These are phyloP conservation scores for Oscheius myriophilus DNA, from an alignment of 2,888 invertebrate species.

Conservation along the genomic window DNA sequence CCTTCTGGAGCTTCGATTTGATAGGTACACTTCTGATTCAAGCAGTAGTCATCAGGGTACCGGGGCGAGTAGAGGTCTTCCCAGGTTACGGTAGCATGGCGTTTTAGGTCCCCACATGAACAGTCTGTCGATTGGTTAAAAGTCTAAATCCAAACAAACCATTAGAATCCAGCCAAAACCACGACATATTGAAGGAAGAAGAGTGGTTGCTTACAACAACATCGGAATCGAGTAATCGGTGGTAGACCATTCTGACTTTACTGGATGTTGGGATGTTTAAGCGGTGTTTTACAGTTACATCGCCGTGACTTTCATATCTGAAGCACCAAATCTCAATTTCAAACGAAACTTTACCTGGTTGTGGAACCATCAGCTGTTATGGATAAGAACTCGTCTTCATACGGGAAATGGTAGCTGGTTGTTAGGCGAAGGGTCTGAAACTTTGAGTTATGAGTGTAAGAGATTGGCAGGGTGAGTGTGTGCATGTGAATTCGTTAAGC, in stretches of 20 bases:
- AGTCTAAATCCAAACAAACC: background rate
- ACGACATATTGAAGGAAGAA: constrained; percentile 8
- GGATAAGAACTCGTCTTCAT: constrained; percentile 1
- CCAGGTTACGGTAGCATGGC: background rate
- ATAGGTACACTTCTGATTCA: constrained; percentile 5
- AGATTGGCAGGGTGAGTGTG: too few species aligned
- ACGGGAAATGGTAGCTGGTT: background rate
- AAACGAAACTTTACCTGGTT: background rate
- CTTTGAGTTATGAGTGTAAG: too few species aligned
- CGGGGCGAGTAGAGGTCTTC: constrained; percentile 16
- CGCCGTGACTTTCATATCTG: background rate
- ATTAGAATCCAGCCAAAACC: background rate
- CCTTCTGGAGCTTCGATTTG: constrained; percentile 15
- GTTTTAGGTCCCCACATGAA: background rate
- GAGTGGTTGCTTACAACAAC: background rate
- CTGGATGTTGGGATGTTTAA: background rate
- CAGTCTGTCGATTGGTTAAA: constrained; percentile 1
- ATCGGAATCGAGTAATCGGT: background rate
- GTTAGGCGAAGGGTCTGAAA: constrained; percentile 8
- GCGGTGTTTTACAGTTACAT: background rate
- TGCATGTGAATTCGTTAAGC: too few species aligned
- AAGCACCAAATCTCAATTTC: background rate
- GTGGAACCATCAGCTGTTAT: background rate
- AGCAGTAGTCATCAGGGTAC: constrained; percentile 18
- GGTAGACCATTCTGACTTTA: background rate